Conservation (phyloP, 2,888 invertebrate genomes). For the Caenorhabditis macrosperma region DNA sequence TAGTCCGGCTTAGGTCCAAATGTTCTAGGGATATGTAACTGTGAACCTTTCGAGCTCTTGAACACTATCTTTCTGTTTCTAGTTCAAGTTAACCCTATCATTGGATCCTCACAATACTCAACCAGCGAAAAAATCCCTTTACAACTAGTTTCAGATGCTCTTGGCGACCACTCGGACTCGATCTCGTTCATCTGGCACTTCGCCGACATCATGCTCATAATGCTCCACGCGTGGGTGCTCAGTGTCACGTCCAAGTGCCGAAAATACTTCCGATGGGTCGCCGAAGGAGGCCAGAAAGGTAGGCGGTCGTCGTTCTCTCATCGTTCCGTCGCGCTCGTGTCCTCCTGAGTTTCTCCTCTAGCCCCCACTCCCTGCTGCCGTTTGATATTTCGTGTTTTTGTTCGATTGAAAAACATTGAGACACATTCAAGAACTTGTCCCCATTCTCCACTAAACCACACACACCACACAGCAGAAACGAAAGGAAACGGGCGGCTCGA, state of each 20-base stretch:
- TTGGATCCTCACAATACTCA: no score
- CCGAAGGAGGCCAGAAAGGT: constrained; percentile 45
- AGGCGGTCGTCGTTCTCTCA: background rate
- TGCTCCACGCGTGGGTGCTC: constrained; percentile 58
- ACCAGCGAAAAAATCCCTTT: background rate
- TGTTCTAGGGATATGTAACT: no score
- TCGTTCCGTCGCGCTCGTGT: no score
- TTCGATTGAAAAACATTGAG: background rate
- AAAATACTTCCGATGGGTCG: constrained; percentile 53
- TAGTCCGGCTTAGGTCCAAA: no score
- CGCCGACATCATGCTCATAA: constrained; percentile 57
- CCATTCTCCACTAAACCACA: constrained; percentile 35
- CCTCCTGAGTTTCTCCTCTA: background rate
- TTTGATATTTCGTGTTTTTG: background rate
- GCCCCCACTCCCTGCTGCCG: no score
- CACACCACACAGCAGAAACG: constrained; percentile 11
- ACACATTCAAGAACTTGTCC: constrained; percentile 35
- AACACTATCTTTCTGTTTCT: no score
- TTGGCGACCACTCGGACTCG: constrained; percentile 59
- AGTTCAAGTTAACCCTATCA: no score
- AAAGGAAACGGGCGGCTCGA: constrained; percentile 33
- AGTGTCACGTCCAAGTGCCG: constrained; percentile 61
- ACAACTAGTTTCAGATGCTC: constrained; percentile 54
- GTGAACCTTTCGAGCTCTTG: no score
- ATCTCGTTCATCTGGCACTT: constrained; percentile 65